Percentiles rank a stretch among this genome's conserved stretches.
These are phyloP conservation scores for Seira musarum DNA, from an alignment of 2,888 invertebrate species.

Conservation along the genomic window DNA sequence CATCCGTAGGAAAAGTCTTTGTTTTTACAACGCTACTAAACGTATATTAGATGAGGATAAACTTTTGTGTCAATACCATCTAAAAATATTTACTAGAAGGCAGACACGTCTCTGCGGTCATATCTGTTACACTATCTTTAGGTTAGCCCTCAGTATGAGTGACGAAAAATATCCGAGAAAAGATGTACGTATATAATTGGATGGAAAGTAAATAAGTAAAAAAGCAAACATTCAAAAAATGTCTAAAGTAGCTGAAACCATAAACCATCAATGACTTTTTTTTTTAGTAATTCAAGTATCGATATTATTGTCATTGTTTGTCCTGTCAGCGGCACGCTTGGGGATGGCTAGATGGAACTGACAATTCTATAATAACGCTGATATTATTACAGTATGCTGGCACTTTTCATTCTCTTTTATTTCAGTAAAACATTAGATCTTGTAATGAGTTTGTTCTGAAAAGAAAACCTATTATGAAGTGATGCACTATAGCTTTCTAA, in stretches of 20 bases:
- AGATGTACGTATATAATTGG: slow-evolving; percentile 3
- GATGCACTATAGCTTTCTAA: no score
- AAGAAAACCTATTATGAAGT: no score
- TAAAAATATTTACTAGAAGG: background rate
- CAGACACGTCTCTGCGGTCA: background rate
- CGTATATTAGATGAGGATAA: slow-evolving; percentile 11
- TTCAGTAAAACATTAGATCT: no score
- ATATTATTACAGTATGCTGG: no score
- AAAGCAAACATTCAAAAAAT: slow-evolving; percentile 14
- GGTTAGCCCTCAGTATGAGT: background rate
- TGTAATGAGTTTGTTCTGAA: no score
- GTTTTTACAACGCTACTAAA: background rate
- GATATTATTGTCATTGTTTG: background rate
- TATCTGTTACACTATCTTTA: background rate
- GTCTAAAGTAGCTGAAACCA: slow-evolving; percentile 3
- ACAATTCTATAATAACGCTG: no score
- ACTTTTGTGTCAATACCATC: slow-evolving; percentile 7
- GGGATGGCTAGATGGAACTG: background rate
- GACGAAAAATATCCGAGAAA: background rate
- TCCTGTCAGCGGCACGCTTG: background rate
- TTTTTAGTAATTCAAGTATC: background rate
- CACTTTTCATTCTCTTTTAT: no score
- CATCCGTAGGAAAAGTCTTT: slow-evolving; percentile 12
- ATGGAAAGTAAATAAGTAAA: slow-evolving; percentile 1
- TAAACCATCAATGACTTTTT: background rate